Evolutionary conservation across 2,797 vertebrate species (phyloP), one percentile per base, ranked within the genome.

Genomic region (Octomys mimax): DNA sequence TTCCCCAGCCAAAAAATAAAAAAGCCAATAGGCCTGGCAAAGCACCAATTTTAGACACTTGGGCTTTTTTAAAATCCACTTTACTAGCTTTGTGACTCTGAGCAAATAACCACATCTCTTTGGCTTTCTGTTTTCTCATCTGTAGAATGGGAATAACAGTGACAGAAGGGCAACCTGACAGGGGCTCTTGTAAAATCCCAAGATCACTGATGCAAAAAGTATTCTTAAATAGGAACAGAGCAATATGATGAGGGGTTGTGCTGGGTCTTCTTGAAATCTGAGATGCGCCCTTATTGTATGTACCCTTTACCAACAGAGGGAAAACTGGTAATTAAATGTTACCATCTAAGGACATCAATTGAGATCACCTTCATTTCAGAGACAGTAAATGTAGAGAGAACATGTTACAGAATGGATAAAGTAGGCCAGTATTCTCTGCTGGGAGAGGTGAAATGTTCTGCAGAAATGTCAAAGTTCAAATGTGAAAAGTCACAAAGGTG

Each of bases 1-100:
- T 95, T 91, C 87, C 54, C 87, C 26, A 24, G 83, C 46, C 33
- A 66, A n/a, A 75, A 88, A 42, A 52, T n/a, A 57, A 49, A 79
- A 84, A 84, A 36, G 26, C 89, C 26, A 89, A n/a, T 12, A 93
- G 54, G 31, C 57, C 57, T 93, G 89, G 80, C 80, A 95, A 33
- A 61, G 4, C 66, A 94, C 80, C 46, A 78, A 14, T 79, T 91
- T 95, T 91, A 97, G 39, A 94, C 21, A 75, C 14, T 28, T 87
- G 3, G 49, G 24, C 22, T 54, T 81, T 85, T 59, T 68, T 46
- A 6, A 36, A 82, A 39, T 28, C 83, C 36, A 92, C 68, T 94
- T 77, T 54, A 92, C 80, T 95, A 94, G 77, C 64, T 89, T 89
- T 89, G 66, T 96, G 89, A 95, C 80, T 94, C 71, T 77, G n/a